Evolutionary conservation across 2,113 vertebrate genomes (phyloP).

Genomic region (Zootoca vivipara): DNA sequence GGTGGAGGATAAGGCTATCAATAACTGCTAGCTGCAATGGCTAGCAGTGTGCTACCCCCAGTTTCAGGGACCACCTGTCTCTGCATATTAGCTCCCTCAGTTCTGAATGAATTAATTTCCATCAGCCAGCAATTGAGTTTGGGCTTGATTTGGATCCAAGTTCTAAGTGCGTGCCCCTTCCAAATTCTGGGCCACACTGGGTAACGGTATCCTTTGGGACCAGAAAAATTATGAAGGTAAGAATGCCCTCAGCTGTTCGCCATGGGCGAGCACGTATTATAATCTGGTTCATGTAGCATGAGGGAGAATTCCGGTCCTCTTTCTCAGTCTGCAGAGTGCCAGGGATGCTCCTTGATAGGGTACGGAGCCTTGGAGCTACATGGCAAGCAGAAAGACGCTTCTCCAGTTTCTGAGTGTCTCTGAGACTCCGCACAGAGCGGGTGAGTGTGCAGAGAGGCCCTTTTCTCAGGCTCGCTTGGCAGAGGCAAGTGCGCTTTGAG

Average conservation of each 20-base stretch:
- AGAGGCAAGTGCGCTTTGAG: conserved; percentile 65
- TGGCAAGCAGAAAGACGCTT: not conserved
- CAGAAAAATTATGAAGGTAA: too few relatives aligned
- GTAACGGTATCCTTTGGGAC: not conserved
- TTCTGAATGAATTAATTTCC: not conserved
- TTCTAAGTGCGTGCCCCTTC: not conserved
- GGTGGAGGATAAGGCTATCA: too few relatives aligned
- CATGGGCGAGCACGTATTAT: too few relatives aligned
- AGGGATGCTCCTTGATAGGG: not conserved
- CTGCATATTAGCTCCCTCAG: too few relatives aligned
- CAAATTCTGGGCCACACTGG: not conserved
- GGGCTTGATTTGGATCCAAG: not conserved
- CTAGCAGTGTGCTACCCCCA: too few relatives aligned
- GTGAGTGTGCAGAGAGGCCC: not conserved
- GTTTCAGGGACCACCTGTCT: too few relatives aligned
- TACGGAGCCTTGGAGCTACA: not conserved
- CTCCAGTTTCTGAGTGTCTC: not conserved
- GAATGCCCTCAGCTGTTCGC: too few relatives aligned
- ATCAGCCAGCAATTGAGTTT: not conserved
- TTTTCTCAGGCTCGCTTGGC: conserved; percentile 50
- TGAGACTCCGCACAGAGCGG: too few relatives aligned
- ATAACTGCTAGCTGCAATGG: too few relatives aligned
- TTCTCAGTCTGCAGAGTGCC: too few relatives aligned
- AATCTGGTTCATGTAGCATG: not conserved
- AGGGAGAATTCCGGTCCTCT: not conserved